Conservation (phyloP, 1,140 invertebrate genomes). For the Bursaphelenchus mucronatus region DNA sequence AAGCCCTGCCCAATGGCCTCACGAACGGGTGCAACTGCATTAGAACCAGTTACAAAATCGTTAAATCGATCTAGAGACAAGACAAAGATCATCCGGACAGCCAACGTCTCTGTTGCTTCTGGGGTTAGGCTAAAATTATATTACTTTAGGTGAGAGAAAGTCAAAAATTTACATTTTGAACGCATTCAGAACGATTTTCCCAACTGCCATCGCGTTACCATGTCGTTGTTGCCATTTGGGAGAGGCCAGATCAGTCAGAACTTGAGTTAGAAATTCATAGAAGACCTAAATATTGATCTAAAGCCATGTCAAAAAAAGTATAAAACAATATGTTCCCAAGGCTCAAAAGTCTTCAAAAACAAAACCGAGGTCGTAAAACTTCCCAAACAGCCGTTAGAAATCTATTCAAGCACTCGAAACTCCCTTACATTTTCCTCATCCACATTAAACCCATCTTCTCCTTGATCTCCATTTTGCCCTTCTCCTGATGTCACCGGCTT, state of each 20-base stretch:
- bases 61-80: conserved; percentile 43
- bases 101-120: conserved; percentile 11
- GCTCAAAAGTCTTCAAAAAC: background rate
- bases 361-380: background rate
- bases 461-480: background rate
- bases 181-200: conserved; percentile 27
- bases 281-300: background rate
- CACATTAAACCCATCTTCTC: background rate
- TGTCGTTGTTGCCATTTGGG: conserved; percentile 41
- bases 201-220: conserved; percentile 38
- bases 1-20: conserved; percentile 42
- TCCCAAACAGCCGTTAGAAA: conserved; percentile 2
- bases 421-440: background rate
- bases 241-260: conserved; percentile 31
- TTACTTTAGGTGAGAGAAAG: background rate
- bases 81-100: conserved; percentile 26
- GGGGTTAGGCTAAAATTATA: conserved; percentile 24
- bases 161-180: conserved; percentile 21
- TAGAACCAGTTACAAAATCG: conserved; percentile 52
- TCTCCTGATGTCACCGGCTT: background rate
- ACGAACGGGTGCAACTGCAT: conserved; percentile 49
- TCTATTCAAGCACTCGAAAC: background rate
- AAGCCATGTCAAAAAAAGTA: background rate
- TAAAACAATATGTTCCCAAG: background rate
- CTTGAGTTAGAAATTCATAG: conserved; percentile 19